A percentile compares a stretch with the other conserved stretches of the same genome.
These are phyloP conservation scores for Leuciscus waleckii DNA, from an alignment of 2,797 vertebrate genomes.

Conservation along the genomic window DNA sequence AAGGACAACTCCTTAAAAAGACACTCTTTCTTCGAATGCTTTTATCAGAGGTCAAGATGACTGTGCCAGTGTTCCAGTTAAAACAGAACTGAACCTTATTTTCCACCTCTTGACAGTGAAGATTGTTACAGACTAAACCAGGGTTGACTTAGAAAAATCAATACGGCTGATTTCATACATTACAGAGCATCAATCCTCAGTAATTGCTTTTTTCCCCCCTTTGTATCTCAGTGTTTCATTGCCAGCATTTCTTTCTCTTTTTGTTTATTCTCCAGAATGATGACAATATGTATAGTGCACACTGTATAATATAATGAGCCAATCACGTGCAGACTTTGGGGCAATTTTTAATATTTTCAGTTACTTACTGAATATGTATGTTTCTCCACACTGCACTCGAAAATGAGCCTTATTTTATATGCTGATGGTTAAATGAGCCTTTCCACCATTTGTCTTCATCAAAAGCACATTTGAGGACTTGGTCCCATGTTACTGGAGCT, in stretches of 20 bases:
- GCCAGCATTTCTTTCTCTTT: conserved; percentile 6
- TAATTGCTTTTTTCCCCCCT: background rate
- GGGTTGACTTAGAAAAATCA: conserved; percentile 33
- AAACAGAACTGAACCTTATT: conserved; percentile 18
- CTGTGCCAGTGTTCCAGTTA: background rate
- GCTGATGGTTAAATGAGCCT: conserved; percentile 61
- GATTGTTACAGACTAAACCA: conserved; percentile 33
- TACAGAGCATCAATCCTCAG: conserved; percentile 42
- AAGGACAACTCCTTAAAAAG: background rate
- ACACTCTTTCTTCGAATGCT: background rate
- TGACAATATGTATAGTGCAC: conserved; percentile 44
- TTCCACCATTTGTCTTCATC: conserved; percentile 63
- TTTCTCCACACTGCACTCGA: conserved; percentile 54
- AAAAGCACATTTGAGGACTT: conserved; percentile 64
- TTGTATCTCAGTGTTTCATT: conserved; percentile 8
- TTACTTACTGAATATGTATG: conserved; percentile 55
- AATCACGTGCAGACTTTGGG: conserved; percentile 49
- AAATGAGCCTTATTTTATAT: conserved; percentile 60
- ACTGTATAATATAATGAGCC: conserved; percentile 46
- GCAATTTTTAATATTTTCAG: conserved; percentile 61
- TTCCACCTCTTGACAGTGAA: conserved; percentile 4
- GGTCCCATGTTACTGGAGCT: conserved; percentile 57
- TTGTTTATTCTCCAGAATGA: conserved; percentile 44
- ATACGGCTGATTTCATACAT: conserved; percentile 35
- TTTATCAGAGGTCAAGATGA: background rate